Percentiles rank a stretch among this genome's conserved stretches.
phyloP scores from a whole-genome alignment of 2,797 vertebrate species.

The Danionella dracula region DNA sequence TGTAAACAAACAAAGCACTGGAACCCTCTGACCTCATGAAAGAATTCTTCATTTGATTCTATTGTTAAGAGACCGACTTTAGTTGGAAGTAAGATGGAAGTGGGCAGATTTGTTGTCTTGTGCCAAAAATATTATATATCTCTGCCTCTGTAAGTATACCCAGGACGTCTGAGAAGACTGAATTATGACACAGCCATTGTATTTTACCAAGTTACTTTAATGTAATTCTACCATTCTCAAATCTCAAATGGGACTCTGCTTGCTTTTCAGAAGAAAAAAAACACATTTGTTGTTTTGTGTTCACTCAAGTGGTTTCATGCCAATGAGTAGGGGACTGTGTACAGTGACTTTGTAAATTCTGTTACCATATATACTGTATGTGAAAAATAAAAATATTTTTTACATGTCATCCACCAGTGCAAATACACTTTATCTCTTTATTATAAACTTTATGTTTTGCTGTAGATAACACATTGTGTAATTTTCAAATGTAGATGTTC shows the following conservation, averaged over 20 bases:
- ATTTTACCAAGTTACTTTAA: constrained; percentile 40
- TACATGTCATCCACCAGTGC: too few relatives aligned
- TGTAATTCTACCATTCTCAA: constrained; percentile 32
- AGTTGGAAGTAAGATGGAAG: constrained; percentile 24
- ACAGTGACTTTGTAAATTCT: constrained; percentile 34
- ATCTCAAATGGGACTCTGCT: constrained; percentile 32
- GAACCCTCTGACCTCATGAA: constrained; percentile 27
- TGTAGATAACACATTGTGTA: too few relatives aligned
- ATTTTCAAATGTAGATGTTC: too few relatives aligned
- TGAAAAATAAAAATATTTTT: too few relatives aligned
- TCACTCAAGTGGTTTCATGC: too few relatives aligned
- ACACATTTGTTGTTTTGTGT: too few relatives aligned
- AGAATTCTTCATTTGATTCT: constrained; percentile 28
- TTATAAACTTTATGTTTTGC: too few relatives aligned
- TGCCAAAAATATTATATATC: constrained; percentile 36
- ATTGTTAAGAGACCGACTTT: constrained; percentile 29
- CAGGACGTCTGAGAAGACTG: constrained; percentile 15
- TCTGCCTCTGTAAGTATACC: constrained; percentile 22
- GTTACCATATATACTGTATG: too few relatives aligned
- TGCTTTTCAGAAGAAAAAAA: background rate
- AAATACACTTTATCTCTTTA: too few relatives aligned
- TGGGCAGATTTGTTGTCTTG: constrained; percentile 7
- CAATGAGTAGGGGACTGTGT: constrained; percentile 14
- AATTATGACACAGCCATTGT: constrained; percentile 23
- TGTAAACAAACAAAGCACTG: constrained; percentile 30